Evolutionary conservation across 2,797 vertebrate species (phyloP).

Genomic region (Denticeps clupeoides): DNA sequence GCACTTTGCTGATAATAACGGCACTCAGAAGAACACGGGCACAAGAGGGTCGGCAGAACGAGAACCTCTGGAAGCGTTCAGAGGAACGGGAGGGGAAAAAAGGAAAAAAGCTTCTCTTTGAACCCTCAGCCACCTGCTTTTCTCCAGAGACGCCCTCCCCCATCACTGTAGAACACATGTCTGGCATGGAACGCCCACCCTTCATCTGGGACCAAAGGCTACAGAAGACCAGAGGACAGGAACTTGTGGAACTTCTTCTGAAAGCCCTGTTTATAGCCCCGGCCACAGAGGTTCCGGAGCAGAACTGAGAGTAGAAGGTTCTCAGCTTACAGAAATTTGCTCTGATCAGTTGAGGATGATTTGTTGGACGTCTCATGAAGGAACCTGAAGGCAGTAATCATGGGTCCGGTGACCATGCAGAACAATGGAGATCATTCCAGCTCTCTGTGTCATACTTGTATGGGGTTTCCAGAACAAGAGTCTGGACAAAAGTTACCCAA

Average conservation of each 20-base stretch:
- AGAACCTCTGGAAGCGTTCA: too few relatives aligned
- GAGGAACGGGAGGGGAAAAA: not conserved
- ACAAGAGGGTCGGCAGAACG: not conserved
- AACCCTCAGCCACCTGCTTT: constrained; percentile 53
- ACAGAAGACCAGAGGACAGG: constrained; percentile 11
- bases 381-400: too few relatives aligned
- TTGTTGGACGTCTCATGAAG: too few relatives aligned
- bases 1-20: constrained; percentile 66
- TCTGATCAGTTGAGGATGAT: too few relatives aligned
- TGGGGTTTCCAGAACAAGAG: too few relatives aligned
- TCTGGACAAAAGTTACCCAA: too few relatives aligned
- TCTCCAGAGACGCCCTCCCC: constrained; percentile 15
- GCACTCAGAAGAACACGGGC: constrained; percentile 42
- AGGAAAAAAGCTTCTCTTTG: constrained; percentile 33
- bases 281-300: too few relatives aligned
- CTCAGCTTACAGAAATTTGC: too few relatives aligned
- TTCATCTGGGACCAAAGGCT: not conserved
- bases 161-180: constrained; percentile 7
- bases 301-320: too few relatives aligned
- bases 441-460: not conserved
- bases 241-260: constrained; percentile 3
- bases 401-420: too few relatives aligned
- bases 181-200: constrained; percentile 7
- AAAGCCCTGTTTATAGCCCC: not conserved
- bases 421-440: not conserved